phyloP scores from a whole-genome alignment of 2,888 invertebrate genomes.

The Eudemis profundana region DNA sequence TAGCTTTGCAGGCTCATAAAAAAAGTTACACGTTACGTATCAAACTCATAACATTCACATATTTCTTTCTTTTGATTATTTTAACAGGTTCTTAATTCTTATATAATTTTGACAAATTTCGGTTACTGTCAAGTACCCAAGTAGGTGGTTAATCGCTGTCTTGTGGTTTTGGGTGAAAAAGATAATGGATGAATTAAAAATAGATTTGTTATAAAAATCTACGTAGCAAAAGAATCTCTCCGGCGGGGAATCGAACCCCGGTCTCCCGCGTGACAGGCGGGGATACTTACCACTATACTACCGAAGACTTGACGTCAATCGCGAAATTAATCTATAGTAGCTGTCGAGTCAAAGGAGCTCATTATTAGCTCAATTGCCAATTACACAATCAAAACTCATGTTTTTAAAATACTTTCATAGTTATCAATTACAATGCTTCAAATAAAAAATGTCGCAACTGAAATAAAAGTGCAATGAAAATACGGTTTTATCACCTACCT shows the following conservation, averaged over 20 bases:
- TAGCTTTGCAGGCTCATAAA: no score
- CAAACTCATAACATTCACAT: no score
- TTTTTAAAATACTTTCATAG: slow-evolving; percentile 18
- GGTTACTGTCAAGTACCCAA: no score
- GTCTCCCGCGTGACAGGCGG: slow-evolving; percentile 55
- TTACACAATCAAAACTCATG: slow-evolving; percentile 4
- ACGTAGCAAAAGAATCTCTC: slow-evolving; percentile 51
- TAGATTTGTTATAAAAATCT: no score
- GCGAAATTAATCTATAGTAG: slow-evolving; percentile 18
- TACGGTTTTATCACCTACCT: background rate
- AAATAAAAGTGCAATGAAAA: background rate
- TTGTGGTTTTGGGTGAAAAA: no score
- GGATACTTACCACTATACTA: slow-evolving; percentile 45
- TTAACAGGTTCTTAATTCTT: no score
- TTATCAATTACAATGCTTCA: background rate
- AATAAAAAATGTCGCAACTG: background rate
- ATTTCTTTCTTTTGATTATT: no score
- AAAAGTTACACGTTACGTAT: no score
- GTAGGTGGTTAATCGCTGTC: no score
- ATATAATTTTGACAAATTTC: no score
- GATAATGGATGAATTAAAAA: no score
- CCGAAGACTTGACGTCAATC: slow-evolving; percentile 22
- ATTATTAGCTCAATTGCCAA: background rate
- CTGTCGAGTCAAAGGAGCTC: background rate
- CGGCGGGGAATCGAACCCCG: slow-evolving; percentile 66